Evolutionary conservation across 2,113 vertebrate species (phyloP), one percentile per base, ranked within the genome.

Genomic region (Solea solea): DNA sequence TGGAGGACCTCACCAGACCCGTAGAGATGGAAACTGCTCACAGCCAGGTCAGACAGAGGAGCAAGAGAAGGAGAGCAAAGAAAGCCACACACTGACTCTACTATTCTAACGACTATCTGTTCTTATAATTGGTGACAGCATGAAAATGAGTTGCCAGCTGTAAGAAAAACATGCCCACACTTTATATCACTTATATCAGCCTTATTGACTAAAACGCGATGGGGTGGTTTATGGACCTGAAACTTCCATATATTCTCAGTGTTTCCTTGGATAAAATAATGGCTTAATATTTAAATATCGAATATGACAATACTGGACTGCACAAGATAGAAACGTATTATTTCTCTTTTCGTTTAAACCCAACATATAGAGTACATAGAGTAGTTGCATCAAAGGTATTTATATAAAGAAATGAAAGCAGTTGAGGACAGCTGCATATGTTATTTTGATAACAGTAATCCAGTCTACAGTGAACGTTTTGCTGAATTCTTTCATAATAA

Each of bases 1-100:
- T 73, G 8, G 76, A 81, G 42, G 75, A 73, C 21, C 56, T 79
- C 5, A 28, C 0, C 9, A 16, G 8, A 28, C 59, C 68, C 1
- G 27, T 3, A 7, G 80, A 79, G 64, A 64, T 55, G 0, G 70
- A 76, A 25, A 28, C 44, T 0, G 41, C 81, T 57, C 49, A 54
- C 1, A 69, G 83, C 39, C 68, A 21, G 0, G 57, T 97, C 78
- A 93, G 96, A 76, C 94, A 93, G 78, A 92, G 95, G 81, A 94
- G 79, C 83, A 92, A 59, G 82, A 89, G 80, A 58, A 87, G 84
- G 64, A 80, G 70, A 25, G 64, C 59, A 0, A 89, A 87, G 81
- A 89, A 84, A 28, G 66, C 73, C 1, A 16, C 41, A 5, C 64
- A 78, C 48, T 89, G 82, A 89, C 60, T 48, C 39, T 2, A 1